These are phyloP conservation scores for Cepphus grylle DNA, from an alignment of 2,113 vertebrate genomes.

Conservation along the genomic window DNA sequence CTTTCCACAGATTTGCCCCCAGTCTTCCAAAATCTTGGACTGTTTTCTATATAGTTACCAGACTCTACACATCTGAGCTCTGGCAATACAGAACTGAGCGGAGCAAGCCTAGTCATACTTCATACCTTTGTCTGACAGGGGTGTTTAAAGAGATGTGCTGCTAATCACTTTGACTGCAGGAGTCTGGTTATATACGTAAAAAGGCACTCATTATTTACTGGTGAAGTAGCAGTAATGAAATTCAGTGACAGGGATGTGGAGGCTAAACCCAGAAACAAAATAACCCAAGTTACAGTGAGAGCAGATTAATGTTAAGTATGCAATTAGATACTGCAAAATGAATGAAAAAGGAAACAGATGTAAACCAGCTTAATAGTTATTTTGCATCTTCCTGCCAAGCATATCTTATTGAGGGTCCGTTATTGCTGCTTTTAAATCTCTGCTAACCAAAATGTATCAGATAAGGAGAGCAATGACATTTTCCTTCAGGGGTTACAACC, in stretches of 20 bases:
- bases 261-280: neutral
- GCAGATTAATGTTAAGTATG: neutral
- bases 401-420: neutral
- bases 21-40: neutral
- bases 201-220: neutral
- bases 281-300: neutral
- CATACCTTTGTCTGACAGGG: neutral
- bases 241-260: neutral
- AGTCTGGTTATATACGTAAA: neutral
- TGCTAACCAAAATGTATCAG: neutral
- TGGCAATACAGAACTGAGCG: neutral
- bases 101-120: neutral
- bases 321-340: neutral
- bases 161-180: neutral
- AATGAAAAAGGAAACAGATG: constrained; percentile 27
- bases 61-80: neutral
- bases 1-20: neutral
- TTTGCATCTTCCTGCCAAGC: neutral
- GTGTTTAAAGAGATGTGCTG: neutral
- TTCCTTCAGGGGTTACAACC: neutral
- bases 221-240: neutral
- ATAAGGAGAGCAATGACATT: neutral
- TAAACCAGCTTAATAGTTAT: constrained; percentile 15
- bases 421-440: constrained; percentile 16
- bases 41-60: neutral